Evolutionary conservation across 2,113 vertebrate species (phyloP).

Genomic region (Ptilorrhoa leucosticta): DNA sequence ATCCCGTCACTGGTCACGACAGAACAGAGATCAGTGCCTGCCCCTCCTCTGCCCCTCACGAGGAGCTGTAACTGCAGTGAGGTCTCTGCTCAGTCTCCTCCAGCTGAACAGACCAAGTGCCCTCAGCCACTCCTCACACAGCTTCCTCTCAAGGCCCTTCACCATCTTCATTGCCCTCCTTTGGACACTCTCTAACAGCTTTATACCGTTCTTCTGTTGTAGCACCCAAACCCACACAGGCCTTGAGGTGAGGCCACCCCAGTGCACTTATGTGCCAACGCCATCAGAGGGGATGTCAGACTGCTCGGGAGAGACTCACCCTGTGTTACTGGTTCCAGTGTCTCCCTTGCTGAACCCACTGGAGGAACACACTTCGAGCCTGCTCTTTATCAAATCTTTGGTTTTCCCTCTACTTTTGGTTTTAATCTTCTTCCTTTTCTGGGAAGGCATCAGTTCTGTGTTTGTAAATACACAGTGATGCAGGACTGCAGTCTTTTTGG

Average conservation of each 20-base stretch:
- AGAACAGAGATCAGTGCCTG: background rate
- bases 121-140: accelerated
- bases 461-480: background rate
- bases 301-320: background rate
- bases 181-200: background rate
- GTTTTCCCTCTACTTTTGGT: background rate
- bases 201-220: background rate
- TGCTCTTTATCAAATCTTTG: background rate
- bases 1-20: background rate
- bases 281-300: background rate
- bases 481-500: background rate
- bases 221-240: background rate
- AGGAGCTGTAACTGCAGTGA: background rate
- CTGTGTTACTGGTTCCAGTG: background rate
- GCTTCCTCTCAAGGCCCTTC: background rate
- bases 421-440: background rate
- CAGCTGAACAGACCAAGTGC: background rate
- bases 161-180: background rate
- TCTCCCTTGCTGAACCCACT: background rate
- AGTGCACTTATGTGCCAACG: background rate
- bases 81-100: background rate
- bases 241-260: background rate
- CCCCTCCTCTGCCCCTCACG: background rate
- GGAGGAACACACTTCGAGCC: background rate
- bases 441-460: background rate